Evolutionary conservation across 37 sponge, comb jelly and placozoan species (phyloP).

Genomic region (Bolinopsis microptera): DNA sequence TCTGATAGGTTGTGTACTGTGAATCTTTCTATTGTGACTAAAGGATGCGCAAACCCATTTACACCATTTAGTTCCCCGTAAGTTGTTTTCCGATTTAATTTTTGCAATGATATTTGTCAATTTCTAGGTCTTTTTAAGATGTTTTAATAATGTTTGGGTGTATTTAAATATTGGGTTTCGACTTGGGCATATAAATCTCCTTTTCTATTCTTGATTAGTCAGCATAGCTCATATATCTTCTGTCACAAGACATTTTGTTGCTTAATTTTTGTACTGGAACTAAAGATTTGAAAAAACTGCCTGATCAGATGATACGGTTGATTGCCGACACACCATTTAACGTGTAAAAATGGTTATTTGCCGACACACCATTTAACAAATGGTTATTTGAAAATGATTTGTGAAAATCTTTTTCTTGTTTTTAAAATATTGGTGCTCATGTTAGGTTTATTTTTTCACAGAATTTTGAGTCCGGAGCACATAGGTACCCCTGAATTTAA

Average conservation of each 20-base stretch:
- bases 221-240: not conserved
- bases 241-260: not conserved
- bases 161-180: conserved; percentile 62
- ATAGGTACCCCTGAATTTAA: not conserved
- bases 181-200: conserved; percentile 39
- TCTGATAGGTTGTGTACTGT: not conserved
- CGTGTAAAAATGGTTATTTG: conserved; percentile 7
- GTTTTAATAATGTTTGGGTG: conserved; percentile 65
- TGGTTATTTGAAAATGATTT: conserved; percentile 63
- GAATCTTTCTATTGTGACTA: not conserved
- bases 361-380: no score
- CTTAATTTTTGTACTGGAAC: not conserved
- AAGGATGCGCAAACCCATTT: not conserved
- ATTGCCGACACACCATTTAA: not conserved
- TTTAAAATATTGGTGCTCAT: conserved; percentile 6
- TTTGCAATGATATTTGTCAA: conserved; percentile 63
- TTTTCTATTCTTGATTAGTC: not conserved
- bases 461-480: conserved; percentile 3
- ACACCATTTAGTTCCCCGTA: conserved; percentile 52
- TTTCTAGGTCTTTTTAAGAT: conserved; percentile 67
- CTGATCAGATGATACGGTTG: not conserved
- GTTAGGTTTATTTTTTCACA: conserved; percentile 55
- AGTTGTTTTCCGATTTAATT: conserved; percentile 64
- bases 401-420: conserved; percentile 56
- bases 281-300: not conserved